phyloP scores from a whole-genome alignment of 2,113 vertebrate species.

The Lynx canadensis region DNA sequence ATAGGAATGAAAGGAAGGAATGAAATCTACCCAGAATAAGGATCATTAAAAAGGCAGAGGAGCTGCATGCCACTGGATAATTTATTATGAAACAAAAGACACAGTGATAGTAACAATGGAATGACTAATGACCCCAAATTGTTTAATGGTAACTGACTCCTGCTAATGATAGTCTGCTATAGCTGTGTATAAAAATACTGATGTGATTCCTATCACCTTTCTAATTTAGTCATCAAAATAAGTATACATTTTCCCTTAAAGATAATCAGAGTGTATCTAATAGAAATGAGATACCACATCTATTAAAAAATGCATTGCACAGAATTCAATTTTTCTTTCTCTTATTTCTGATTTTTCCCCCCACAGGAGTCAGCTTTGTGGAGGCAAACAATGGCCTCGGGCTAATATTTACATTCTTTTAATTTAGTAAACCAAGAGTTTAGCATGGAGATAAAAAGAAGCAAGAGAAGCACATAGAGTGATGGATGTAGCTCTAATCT shows the following conservation, averaged over 20 bases:
- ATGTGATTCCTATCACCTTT: neutral
- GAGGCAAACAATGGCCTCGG: neutral
- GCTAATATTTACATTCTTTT: neutral
- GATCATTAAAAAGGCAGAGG: neutral
- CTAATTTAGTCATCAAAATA: neutral
- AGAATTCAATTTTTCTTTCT: neutral
- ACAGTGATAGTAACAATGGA: neutral
- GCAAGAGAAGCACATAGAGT: neutral
- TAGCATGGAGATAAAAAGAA: neutral
- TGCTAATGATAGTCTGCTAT: neutral
- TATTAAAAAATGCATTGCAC: neutral
- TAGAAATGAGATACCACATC: neutral
- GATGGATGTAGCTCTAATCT: neutral
- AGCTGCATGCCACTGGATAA: neutral
- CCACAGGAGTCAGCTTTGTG: neutral
- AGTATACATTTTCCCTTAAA: neutral
- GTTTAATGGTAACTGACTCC: neutral
- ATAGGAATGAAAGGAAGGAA: neutral
- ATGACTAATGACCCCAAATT: neutral
- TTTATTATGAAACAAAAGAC: neutral
- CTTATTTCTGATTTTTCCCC: neutral
- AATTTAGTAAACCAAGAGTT: neutral
- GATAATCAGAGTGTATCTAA: neutral
- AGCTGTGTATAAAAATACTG: neutral
- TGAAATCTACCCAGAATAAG: neutral